Evolutionary conservation across 2,888 invertebrate genomes (phyloP).

Genomic region (Luperina nickerlii): DNA sequence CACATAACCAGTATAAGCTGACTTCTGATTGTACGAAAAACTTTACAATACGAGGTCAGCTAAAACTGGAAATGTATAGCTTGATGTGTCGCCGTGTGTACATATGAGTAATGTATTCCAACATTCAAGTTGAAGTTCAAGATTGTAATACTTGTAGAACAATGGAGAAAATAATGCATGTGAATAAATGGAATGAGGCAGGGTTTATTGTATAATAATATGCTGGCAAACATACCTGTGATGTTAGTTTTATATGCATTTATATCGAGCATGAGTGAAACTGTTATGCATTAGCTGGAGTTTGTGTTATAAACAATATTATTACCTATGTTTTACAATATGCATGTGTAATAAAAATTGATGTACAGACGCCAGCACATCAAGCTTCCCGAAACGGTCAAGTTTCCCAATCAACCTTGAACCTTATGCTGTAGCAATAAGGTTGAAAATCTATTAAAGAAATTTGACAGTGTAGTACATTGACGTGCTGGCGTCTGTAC

Average conservation of each 20-base stretch:
- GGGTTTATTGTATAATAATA: conserved; percentile 9
- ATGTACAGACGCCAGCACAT: too few relatives aligned
- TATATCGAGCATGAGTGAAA: background rate
- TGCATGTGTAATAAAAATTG: background rate
- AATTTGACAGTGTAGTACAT: too few relatives aligned
- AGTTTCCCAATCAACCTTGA: too few relatives aligned
- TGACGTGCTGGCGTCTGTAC: background rate
- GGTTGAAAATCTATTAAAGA: too few relatives aligned
- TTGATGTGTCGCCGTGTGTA: background rate
- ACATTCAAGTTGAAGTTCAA: conserved; percentile 20
- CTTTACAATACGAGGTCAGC: too few relatives aligned
- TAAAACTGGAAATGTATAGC: too few relatives aligned
- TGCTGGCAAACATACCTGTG: background rate
- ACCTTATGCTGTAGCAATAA: too few relatives aligned
- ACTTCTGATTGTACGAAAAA: too few relatives aligned
- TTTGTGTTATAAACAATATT: background rate
- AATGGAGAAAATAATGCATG: conserved; percentile 6
- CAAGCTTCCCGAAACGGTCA: too few relatives aligned
- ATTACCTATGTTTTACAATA: background rate
- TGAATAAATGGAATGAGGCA: conserved; percentile 12
- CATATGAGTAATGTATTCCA: background rate
- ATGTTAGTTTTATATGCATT: background rate
- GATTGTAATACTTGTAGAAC: conserved; percentile 10
- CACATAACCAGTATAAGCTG: too few relatives aligned
- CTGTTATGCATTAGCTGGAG: background rate